Evolutionary conservation across 2,113 vertebrate genomes (phyloP), one percentile per base, ranked within the genome.

Genomic region (Varanus komodoensis): DNA sequence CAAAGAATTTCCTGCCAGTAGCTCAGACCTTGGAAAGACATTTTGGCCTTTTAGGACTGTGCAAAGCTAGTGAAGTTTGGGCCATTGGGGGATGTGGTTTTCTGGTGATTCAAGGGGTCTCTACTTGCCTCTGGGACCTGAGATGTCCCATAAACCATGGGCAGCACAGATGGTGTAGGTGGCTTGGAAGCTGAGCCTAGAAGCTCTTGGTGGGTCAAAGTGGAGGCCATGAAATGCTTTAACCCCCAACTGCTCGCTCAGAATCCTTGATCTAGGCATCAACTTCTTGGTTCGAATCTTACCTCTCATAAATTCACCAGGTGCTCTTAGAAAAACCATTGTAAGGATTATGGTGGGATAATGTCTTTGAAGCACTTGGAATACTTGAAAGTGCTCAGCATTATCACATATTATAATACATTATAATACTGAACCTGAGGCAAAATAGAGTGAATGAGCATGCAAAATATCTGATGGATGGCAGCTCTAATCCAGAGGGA

Each of bases 361-460:
- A 21, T 29, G 27, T 52, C 27, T 81, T 57, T 3, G 27, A 80
- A 17, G 11, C 48, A 27, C 50, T 52, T 15, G 27, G 50, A 81
- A 81, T 2, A 81, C 48, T 81, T 17, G 52, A 57, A 81, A 81
- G 50, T n/a, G 50, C 52, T n/a, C 54, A 14, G 29, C 57, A 52
- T 80, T 81, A 81, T 81, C 79, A 54, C 32, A 27, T 8, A 54
- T 81, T 81, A 29, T 54, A 54, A 54, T 54, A 32, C 52, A 80
- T 80, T 80, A 80, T 80, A 54, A 81, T 57, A 54, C 79, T 32
- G 79, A 54, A 81, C 79, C 79, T 17, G 27, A 81, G 79, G 79
- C 50, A n/a, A 78, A 77, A 80, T 52, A 52, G 29, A 52, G 25
- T 52, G 48, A 80, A 52, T 27, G 78, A 32, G 48, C 48, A 80